These are phyloP conservation scores for Meleagris gallopavo DNA, from an alignment of 2,113 vertebrate genomes.

Conservation along the genomic window DNA sequence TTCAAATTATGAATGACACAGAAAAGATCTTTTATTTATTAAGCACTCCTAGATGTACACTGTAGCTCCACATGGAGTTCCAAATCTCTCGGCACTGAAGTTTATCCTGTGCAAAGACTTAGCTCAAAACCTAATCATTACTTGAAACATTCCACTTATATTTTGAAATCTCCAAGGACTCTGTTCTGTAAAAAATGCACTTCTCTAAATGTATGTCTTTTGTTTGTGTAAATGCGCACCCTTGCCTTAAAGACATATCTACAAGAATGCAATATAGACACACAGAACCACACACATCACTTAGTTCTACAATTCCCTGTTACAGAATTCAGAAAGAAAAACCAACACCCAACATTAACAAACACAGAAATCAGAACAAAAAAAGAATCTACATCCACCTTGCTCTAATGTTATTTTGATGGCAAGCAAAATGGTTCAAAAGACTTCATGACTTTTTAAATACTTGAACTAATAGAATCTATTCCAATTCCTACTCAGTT, in stretches of 20 bases:
- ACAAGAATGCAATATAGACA: background rate
- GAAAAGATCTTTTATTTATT: background rate
- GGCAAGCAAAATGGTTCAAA: background rate
- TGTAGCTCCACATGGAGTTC: background rate
- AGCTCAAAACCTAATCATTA: background rate
- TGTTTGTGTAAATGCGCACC: background rate
- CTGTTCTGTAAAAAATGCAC: background rate
- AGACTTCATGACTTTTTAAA: background rate
- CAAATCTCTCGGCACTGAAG: background rate
- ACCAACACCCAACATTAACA: background rate
- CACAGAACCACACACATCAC: rapidly evolving
- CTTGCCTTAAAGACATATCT: background rate
- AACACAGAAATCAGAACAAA: background rate
- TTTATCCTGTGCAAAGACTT: background rate
- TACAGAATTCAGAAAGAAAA: background rate
- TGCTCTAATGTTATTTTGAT: background rate
- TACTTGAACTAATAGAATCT: background rate
- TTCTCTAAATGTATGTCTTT: background rate
- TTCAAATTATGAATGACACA: background rate
- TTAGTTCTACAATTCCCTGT: background rate
- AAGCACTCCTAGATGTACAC: background rate
- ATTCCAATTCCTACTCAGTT: background rate
- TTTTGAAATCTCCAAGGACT: background rate
- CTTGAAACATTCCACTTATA: background rate
- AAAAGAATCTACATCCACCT: background rate